Percentiles rank a stretch among this genome's conserved stretches.
These are phyloP conservation scores for Melieria omissa DNA, from an alignment of 2,888 invertebrate genomes.

Conservation along the genomic window DNA sequence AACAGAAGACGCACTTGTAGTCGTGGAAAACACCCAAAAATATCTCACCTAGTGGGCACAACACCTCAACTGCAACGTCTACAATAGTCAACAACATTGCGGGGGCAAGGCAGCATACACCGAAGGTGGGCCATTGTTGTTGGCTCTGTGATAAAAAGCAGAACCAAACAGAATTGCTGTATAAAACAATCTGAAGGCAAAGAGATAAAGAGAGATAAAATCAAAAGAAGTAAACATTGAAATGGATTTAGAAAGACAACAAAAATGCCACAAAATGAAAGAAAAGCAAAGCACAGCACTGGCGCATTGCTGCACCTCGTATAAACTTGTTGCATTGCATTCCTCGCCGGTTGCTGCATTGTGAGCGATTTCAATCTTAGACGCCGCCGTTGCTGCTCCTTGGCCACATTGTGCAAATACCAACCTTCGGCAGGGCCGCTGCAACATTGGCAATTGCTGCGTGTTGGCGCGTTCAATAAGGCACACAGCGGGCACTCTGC, in stretches of 20 bases:
- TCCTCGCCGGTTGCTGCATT: not conserved
- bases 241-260: not conserved
- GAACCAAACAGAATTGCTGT: slow-evolving; percentile 17
- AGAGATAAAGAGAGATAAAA: not conserved
- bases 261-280: not conserved
- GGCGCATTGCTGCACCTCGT: too few relatives aligned
- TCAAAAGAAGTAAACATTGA: not conserved
- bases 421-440: too few relatives aligned
- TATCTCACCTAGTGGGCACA: too few relatives aligned
- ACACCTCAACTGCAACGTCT: too few relatives aligned
- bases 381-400: not conserved
- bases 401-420: not conserved
- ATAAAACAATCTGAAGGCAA: slow-evolving; percentile 24
- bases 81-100: not conserved
- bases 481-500: too few relatives aligned
- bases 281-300: too few relatives aligned
- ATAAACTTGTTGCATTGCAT: not conserved
- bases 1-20: not conserved
- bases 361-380: not conserved
- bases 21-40: too few relatives aligned
- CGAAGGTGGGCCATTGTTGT: slow-evolving; percentile 36
- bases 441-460: too few relatives aligned
- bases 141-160: slow-evolving; percentile 40
- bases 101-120: not conserved
- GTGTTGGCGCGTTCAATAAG: not conserved